phyloP scores from a whole-genome alignment of 2,113 vertebrate genomes.

The Motacilla tschutschensis region DNA sequence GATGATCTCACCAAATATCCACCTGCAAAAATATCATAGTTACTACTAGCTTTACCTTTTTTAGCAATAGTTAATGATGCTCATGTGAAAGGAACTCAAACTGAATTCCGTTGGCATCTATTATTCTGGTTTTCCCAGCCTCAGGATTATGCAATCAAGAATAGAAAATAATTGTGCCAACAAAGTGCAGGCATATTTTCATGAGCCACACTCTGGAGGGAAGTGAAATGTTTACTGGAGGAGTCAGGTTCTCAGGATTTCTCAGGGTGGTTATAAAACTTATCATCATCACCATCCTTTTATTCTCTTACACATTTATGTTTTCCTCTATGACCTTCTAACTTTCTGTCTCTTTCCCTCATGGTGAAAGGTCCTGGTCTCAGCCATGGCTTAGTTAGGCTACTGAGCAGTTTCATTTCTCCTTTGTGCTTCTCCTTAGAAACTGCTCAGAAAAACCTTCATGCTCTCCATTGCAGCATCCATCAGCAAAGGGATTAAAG shows the following conservation, averaged over 20 bases:
- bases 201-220: background rate
- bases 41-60: background rate
- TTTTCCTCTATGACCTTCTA: background rate
- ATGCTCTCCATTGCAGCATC: background rate
- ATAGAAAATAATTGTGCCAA: background rate
- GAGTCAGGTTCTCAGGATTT: background rate
- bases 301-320: fast-evolving
- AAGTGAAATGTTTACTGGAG: background rate
- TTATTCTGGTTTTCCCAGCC: background rate
- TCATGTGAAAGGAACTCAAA: background rate
- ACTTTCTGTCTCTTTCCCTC: background rate
- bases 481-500: background rate
- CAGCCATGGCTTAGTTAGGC: background rate
- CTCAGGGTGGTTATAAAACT: background rate
- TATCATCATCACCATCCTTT: background rate
- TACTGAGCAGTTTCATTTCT: background rate
- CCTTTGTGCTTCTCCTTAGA: background rate
- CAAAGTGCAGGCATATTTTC: background rate
- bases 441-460: background rate
- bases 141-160: background rate
- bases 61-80: background rate
- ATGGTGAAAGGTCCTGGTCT: background rate
- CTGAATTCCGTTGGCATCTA: background rate
- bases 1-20: background rate
- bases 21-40: background rate